A percentile compares a stretch with the other conserved stretches of the same genome.
Conservation (phyloP, 2,797 vertebrate species). For the Merluccius polli region DNA sequence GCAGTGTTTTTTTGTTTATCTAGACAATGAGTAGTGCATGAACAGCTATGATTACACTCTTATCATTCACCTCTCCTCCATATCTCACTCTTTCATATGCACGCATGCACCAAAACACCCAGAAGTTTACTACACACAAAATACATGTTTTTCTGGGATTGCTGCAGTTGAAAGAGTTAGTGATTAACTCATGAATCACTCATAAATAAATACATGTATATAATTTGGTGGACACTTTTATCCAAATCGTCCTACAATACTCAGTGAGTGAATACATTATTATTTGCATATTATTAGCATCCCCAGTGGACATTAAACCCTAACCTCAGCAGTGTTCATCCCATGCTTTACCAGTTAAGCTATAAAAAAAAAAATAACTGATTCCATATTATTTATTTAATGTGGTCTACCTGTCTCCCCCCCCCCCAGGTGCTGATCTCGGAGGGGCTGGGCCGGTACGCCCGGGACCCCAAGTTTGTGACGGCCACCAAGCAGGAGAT, state of each 20-base stretch:
- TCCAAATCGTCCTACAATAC: not conserved
- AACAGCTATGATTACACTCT: not conserved
- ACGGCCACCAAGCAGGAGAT: slow-evolving; percentile 91
- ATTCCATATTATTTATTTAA: not conserved
- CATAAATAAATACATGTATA: too few relatives aligned
- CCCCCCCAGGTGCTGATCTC: slow-evolving; percentile 89
- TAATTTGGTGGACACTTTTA: too few relatives aligned
- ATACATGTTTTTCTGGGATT: too few relatives aligned
- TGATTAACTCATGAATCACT: too few relatives aligned
- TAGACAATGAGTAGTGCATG: not conserved
- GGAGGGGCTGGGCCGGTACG: slow-evolving; percentile 90
- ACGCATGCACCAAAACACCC: not conserved
- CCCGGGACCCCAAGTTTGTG: slow-evolving; percentile 94
- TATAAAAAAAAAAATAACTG: too few relatives aligned
- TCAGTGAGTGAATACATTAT: too few relatives aligned
- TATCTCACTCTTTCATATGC: not conserved
- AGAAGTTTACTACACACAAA: too few relatives aligned
- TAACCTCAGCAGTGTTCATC: too few relatives aligned
- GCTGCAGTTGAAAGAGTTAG: too few relatives aligned
- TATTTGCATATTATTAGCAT: too few relatives aligned
- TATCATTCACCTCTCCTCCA: not conserved
- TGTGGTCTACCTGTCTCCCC: not conserved
- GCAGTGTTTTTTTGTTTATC: not conserved
- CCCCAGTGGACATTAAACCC: too few relatives aligned
- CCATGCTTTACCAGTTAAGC: too few relatives aligned